Evolutionary conservation across 2,113 vertebrate species (phyloP), one percentile per base, ranked within the genome.

Genomic region (Centropus unirufus): DNA sequence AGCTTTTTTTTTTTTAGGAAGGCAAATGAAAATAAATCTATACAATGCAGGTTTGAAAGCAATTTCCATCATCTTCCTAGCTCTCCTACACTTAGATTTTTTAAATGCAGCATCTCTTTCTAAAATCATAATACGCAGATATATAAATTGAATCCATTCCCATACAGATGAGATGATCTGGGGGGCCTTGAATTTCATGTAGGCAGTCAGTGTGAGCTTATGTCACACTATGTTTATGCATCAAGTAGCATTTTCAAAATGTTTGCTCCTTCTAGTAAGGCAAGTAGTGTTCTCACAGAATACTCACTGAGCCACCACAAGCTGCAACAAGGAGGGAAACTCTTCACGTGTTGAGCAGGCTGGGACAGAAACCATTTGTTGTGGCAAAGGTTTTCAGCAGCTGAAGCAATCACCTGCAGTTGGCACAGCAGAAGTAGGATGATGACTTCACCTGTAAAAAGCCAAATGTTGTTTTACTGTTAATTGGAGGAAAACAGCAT

Each of bases 341-440:
- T 84, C 15, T n/a, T 30, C 40, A 14, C 1, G 0, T 22, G 49
- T 6, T 61, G 40, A 34, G 32, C 1, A 0, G 44, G 9, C 46
- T 34, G 44, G 27, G 20, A 72, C 42, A 51, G 78, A 76, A 40
- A 47, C 12, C 19, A 22, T 54, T 58, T 44, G 30, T 47, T 32
- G 0, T 16, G 39, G 29, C 8, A 1, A 32, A 77, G 27, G 15
- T 12, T 42, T 72, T 39, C 51, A 39, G 27, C 26, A 55, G 32
- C 12, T 18, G 57, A 77, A 82, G 29, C 21, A 83, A 23, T 21
- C 5, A 3, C 15, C 68, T 64, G 44, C n/a, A 81, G 21, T 12
- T 62, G 76, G 47, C 64, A 69, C 0, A 7, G 46, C 40, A 66
- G 16, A 85, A 34, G 18, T 6, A 64, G 23, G 24, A 32, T 15